phyloP scores from a whole-genome alignment of 1,140 invertebrate species.

The Lasaia peninsularis region DNA sequence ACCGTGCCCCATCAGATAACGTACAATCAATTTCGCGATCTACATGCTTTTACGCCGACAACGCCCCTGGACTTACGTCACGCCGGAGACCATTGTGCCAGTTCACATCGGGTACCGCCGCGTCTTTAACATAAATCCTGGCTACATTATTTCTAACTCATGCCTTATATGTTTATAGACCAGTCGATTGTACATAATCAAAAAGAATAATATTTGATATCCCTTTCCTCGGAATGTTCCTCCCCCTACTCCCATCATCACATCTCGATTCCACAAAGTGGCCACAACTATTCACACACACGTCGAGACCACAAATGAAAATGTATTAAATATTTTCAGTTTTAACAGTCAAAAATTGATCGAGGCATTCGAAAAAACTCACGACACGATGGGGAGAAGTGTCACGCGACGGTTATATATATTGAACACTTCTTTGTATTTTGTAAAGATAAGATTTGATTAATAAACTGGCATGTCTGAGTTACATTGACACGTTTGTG shows the following conservation, averaged over 20 bases:
- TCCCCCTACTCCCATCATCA: too few species aligned
- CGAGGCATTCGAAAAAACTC: conserved; percentile 57
- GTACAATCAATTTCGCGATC: conserved; percentile 76
- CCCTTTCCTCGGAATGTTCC: too few species aligned
- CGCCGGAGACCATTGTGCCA: conserved; percentile 60
- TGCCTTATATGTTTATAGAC: not conserved
- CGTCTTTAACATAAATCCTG: not conserved
- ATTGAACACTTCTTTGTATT: conserved; percentile 68
- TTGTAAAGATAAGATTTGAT: conserved; percentile 69
- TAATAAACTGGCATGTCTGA: conserved; percentile 71
- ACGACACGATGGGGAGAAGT: not conserved
- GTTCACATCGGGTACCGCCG: conserved; percentile 58
- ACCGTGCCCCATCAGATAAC: conserved; percentile 73
- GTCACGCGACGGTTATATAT: conserved; percentile 73
- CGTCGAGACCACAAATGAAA: not conserved
- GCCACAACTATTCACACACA: too few species aligned
- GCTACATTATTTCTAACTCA: conserved; percentile 4
- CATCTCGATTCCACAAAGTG: too few species aligned
- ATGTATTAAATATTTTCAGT: conserved; percentile 1
- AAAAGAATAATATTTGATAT: too few species aligned
- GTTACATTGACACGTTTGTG: conserved; percentile 57
- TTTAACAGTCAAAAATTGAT: conserved; percentile 38
- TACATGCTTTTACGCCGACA: conserved; percentile 73
- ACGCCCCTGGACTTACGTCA: conserved; percentile 66
- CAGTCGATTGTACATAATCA: too few species aligned